A percentile compares a stretch with the other conserved stretches of the same genome.
Conservation (phyloP, 2,888 invertebrate species). For the Drosophila prolongata region DNA sequence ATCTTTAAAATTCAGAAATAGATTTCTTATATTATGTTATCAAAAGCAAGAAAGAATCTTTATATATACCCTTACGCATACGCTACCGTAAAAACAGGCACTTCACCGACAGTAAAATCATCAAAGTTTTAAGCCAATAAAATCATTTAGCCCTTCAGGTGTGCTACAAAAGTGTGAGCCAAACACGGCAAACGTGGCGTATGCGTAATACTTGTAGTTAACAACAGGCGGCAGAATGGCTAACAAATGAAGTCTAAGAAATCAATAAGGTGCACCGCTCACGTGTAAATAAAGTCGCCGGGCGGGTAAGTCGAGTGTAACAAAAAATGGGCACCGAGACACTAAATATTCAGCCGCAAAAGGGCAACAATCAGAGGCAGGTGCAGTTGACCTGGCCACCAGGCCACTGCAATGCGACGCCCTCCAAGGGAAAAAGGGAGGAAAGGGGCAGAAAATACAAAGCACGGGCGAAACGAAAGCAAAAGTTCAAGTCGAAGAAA, state of each 20-base stretch:
- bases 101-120: background rate
- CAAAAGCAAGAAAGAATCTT: no score
- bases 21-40: no score
- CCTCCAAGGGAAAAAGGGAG: constrained; percentile 6
- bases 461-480: constrained; percentile 23
- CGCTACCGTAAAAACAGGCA: no score
- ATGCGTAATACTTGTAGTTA: constrained; percentile 23
- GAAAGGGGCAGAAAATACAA: background rate
- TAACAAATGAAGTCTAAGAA: constrained; percentile 31
- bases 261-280: constrained; percentile 34
- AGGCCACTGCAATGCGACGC: constrained; percentile 52
- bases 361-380: constrained; percentile 50
- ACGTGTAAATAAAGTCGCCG: constrained; percentile 29
- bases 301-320: constrained; percentile 28
- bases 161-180: background rate
- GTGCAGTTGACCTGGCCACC: constrained; percentile 51
- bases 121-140: background rate
- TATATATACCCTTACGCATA: no score
- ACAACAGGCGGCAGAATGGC: constrained; percentile 10
- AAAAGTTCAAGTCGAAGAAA: constrained; percentile 43
- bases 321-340: constrained; percentile 57
- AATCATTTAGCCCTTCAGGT: background rate
- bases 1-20: no score
- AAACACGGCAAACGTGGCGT: constrained; percentile 6
- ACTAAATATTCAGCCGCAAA: constrained; percentile 55